Conservation (phyloP, 2,888 invertebrate species). For the Pyrocoelia pectoralis region DNA sequence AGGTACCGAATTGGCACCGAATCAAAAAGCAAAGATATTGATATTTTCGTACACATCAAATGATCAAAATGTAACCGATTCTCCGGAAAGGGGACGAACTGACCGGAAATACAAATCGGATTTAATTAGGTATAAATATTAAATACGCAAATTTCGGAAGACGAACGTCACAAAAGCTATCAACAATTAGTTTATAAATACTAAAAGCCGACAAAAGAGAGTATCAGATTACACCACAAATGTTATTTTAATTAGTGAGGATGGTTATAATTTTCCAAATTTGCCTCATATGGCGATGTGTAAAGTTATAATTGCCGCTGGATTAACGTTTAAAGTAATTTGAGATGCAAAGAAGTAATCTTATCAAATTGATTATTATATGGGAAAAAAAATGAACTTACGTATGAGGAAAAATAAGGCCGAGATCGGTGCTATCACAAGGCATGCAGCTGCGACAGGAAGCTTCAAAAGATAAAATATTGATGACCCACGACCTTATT, state of each 20-base stretch:
- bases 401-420: constrained; percentile 26
- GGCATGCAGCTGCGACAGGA: constrained; percentile 41
- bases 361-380: constrained; percentile 27
- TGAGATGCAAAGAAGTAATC: constrained; percentile 13
- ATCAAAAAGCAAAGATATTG: no score
- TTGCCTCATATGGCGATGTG: constrained; percentile 13
- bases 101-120: constrained; percentile 9
- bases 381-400: constrained; percentile 19
- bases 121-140: constrained; percentile 3
- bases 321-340: background rate
- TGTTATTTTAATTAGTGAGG: constrained; percentile 27
- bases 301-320: constrained; percentile 1
- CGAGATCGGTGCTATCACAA: constrained; percentile 26
- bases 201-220: constrained; percentile 29
- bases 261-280: constrained; percentile 1
- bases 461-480: constrained; percentile 43
- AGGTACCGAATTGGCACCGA: no score
- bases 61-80: background rate
- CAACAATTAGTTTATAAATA: constrained; percentile 14
- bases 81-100: constrained; percentile 8
- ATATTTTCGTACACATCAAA: no score
- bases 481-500: constrained; percentile 44
- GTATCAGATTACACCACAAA: constrained; percentile 30
- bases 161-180: constrained; percentile 22
- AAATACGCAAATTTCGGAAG: constrained; percentile 17